Conservation (phyloP, 2,797 vertebrate genomes). For the Chelon labrosus region DNA sequence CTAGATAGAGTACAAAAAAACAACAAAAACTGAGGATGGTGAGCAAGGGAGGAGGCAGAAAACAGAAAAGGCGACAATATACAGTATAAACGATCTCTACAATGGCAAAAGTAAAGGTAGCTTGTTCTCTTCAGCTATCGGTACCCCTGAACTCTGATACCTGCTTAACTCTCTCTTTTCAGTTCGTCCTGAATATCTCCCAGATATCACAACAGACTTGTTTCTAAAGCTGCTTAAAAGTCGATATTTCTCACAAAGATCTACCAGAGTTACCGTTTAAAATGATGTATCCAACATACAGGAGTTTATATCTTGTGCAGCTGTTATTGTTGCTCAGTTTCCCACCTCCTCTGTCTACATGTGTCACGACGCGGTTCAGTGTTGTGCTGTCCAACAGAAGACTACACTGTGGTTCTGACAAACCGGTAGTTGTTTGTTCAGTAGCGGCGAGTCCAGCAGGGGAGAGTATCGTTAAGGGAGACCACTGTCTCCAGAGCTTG, state of each 20-base stretch:
- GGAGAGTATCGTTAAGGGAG: conserved; percentile 67
- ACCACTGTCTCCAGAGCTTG: conserved; percentile 60
- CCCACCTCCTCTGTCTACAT: neutral
- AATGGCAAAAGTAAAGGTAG: conserved; percentile 10
- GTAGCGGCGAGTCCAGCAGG: conserved; percentile 52
- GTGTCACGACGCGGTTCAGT: conserved; percentile 34
- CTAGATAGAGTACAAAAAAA: conserved; percentile 44
- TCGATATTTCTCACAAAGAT: no score
- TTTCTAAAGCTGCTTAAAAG: neutral
- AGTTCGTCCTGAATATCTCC: neutral
- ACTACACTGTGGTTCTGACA: conserved; percentile 66
- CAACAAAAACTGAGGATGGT: conserved; percentile 20
- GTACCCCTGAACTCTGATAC: neutral
- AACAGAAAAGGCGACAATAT: conserved; percentile 30
- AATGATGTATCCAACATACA: neutral
- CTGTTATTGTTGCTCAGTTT: neutral
- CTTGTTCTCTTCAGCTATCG: conserved; percentile 8
- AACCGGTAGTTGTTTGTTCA: conserved; percentile 70
- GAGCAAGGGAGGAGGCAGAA: conserved; percentile 1
- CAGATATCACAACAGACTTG: neutral
- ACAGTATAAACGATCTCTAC: conserved; percentile 20
- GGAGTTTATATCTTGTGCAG: neutral
- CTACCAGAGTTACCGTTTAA: neutral
- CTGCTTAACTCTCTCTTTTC: neutral
- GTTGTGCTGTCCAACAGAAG: conserved; percentile 35